Evolutionary conservation across 1,140 invertebrate species (phyloP).

Genomic region (Bombus confusus): DNA sequence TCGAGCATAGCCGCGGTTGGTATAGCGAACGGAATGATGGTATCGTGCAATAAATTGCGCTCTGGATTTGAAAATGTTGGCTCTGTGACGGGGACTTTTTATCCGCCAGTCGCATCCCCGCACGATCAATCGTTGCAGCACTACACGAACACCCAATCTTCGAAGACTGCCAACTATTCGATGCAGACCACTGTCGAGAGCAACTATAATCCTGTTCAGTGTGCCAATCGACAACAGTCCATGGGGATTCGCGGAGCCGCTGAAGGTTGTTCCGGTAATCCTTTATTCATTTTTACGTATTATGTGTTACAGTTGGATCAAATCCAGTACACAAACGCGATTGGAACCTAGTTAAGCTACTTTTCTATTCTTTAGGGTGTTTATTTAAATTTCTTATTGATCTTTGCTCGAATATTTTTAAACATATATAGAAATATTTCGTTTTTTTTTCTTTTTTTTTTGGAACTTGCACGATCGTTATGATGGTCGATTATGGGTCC

Average conservation of each 20-base stretch:
- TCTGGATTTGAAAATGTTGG: conserved; percentile 89
- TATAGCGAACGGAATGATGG: conserved; percentile 93
- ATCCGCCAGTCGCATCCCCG: conserved; percentile 90
- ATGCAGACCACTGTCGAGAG: conserved; percentile 76
- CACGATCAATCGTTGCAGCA: conserved; percentile 86
- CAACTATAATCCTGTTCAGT: conserved; percentile 78
- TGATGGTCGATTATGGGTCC: too few species aligned
- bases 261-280: conserved; percentile 76
- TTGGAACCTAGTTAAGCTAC: not conserved
- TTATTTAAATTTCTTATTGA: too few species aligned
- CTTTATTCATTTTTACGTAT: conserved; percentile 3
- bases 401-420: too few species aligned
- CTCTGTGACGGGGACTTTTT: conserved; percentile 92
- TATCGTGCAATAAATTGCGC: conserved; percentile 89
- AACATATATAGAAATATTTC: too few species aligned
- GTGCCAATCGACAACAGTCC: conserved; percentile 74
- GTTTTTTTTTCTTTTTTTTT: too few species aligned
- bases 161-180: conserved; percentile 74
- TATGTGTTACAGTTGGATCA: not conserved
- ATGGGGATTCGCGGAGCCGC: conserved; percentile 72
- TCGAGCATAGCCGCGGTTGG: conserved; percentile 88
- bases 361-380: too few species aligned
- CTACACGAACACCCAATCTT: conserved; percentile 74
- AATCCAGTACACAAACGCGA: not conserved
- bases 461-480: too few species aligned